Percentiles rank a stretch among this genome's conserved stretches.
These are phyloP conservation scores for Cromileptes altivelis DNA, from an alignment of 2,113 vertebrate species.

Conservation along the genomic window DNA sequence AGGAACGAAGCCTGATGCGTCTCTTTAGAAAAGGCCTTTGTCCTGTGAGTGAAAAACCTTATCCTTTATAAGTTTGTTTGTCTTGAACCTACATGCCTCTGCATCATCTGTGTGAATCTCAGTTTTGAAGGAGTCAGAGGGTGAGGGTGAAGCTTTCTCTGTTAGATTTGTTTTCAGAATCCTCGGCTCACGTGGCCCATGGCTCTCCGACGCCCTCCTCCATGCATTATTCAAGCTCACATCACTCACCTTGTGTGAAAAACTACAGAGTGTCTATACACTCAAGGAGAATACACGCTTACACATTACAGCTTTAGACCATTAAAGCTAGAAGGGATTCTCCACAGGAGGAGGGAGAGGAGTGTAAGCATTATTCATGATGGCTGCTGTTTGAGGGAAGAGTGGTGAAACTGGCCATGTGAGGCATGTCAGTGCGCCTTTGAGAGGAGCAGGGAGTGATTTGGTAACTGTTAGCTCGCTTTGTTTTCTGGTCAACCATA, in stretches of 20 bases:
- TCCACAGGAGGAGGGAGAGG: constrained; percentile 7
- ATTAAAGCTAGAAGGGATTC: constrained; percentile 36
- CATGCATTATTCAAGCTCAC: constrained; percentile 63
- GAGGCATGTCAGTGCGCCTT: constrained; percentile 47
- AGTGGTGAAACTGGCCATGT: constrained; percentile 47
- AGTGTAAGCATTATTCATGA: constrained; percentile 58
- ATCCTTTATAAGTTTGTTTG: constrained; percentile 15
- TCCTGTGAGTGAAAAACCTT: constrained; percentile 12
- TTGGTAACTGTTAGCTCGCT: constrained; percentile 39
- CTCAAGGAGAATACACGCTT: constrained; percentile 32
- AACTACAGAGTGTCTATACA: constrained; percentile 32
- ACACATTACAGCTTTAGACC: constrained; percentile 42
- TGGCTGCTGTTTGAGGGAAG: constrained; percentile 43
- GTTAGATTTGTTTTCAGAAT: constrained; percentile 28
- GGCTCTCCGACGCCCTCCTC: constrained; percentile 3
- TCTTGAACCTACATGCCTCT: constrained; percentile 4
- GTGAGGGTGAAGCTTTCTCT: constrained; percentile 5
- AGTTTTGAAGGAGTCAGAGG: constrained; percentile 7
- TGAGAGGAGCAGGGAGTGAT: constrained; percentile 38
- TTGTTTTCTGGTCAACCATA: constrained; percentile 51
- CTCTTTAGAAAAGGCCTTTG: constrained; percentile 22
- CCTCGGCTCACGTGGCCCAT: constrained; percentile 5
- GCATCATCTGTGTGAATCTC: not conserved
- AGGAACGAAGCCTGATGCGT: not conserved
- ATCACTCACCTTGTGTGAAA: constrained; percentile 42